phyloP scores from a whole-genome alignment of 2,797 vertebrate genomes.

The Pitangus sulphuratus region DNA sequence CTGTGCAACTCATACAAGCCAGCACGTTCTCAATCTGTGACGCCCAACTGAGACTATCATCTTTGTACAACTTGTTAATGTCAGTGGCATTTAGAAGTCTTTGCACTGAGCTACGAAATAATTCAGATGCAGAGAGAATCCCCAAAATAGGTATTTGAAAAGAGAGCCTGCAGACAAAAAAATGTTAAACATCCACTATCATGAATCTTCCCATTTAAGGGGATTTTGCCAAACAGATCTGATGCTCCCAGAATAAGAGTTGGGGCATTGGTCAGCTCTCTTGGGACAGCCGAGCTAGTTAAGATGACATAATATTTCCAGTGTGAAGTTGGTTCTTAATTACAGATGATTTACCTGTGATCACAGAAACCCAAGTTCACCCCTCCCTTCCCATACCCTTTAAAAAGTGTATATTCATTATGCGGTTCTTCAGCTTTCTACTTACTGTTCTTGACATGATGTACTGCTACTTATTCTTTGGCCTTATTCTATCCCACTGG shows the following conservation, averaged over 20 bases:
- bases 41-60: slow-evolving; percentile 38
- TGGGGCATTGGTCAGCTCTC: not conserved
- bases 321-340: not conserved
- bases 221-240: not conserved
- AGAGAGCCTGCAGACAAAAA: not conserved
- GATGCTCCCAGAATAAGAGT: not conserved
- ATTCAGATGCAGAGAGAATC: slow-evolving; percentile 43
- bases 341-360: not conserved
- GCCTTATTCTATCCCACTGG: not conserved
- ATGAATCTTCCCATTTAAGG: not conserved
- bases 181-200: not conserved
- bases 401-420: not conserved
- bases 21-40: not conserved
- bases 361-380: not conserved
- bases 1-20: not conserved
- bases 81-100: slow-evolving; percentile 57
- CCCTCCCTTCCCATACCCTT: not conserved
- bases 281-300: not conserved
- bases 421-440: not conserved
- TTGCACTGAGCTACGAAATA: slow-evolving; percentile 42
- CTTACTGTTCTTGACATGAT: not conserved
- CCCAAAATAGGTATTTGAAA: slow-evolving; percentile 25
- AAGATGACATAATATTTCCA: not conserved
- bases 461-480: not conserved
- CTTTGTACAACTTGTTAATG: slow-evolving; percentile 60